A percentile compares a stretch with the other conserved stretches of the same genome.
Evolutionary conservation across 2,797 vertebrate species (phyloP).

Genomic region (Molossus alvarezi): DNA sequence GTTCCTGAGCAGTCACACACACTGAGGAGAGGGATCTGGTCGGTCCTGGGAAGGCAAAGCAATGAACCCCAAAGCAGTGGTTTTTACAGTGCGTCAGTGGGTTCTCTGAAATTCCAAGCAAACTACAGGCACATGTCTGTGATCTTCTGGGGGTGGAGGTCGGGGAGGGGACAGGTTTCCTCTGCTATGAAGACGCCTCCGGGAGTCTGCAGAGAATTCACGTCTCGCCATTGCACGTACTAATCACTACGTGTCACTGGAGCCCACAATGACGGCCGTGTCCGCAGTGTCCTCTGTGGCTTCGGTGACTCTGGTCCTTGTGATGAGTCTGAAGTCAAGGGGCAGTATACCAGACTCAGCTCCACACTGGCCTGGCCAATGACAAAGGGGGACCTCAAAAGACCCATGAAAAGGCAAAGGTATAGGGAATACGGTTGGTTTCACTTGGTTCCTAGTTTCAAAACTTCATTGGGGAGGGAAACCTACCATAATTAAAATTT

Average conservation of each 20-base stretch:
- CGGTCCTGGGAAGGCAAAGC: not conserved
- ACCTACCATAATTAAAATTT: conserved; percentile 14
- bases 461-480: conserved; percentile 37
- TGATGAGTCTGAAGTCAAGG: not conserved
- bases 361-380: not conserved
- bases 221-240: accelerated
- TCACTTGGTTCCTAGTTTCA: not conserved
- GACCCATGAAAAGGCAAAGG: not conserved
- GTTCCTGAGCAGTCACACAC: not conserved
- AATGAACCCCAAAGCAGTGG: not conserved
- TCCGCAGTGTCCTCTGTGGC: not conserved
- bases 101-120: not conserved
- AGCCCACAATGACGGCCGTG: not conserved
- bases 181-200: not conserved
- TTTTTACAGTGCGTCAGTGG: not conserved
- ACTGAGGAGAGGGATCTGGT: not conserved
- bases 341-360: not conserved
- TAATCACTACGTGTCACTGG: not conserved
- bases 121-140: not conserved
- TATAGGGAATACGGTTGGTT: not conserved
- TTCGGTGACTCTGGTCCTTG: not conserved
- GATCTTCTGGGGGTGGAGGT: not conserved
- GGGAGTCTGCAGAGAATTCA: not conserved
- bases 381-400: not conserved
- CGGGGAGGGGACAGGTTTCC: not conserved